A percentile compares a stretch with the other conserved stretches of the same genome.
Conservation (phyloP, 2,113 vertebrate genomes). For the Proteles cristata region DNA sequence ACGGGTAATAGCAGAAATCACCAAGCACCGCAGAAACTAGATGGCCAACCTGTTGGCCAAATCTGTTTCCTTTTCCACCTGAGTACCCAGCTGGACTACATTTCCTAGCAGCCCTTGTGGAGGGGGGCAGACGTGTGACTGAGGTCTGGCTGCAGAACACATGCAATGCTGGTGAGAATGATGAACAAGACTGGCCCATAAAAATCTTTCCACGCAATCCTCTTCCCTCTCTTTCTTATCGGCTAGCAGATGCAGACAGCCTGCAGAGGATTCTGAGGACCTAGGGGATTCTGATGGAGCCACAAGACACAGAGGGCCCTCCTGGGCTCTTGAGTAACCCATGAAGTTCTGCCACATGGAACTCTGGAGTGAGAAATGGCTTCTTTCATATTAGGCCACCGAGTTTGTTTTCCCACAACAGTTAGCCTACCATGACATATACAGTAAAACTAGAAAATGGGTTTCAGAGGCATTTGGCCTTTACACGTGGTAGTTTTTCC, state of each 20-base stretch:
- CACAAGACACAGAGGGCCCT: background rate
- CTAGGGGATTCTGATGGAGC: background rate
- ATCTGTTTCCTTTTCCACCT: background rate
- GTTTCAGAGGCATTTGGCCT: background rate
- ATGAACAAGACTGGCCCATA: too few species aligned
- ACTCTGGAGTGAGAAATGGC: background rate
- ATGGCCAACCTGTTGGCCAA: background rate
- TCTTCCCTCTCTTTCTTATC: background rate
- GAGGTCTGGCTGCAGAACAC: conserved; percentile 5
- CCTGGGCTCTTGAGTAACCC: too few species aligned
- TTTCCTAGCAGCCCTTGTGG: conserved; percentile 22
- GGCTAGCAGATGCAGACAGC: background rate
- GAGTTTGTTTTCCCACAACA: background rate
- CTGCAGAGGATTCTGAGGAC: background rate
- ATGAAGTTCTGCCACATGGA: background rate
- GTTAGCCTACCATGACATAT: background rate
- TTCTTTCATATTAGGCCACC: background rate
- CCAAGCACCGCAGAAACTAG: background rate
- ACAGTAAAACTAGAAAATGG: background rate
- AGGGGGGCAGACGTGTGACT: background rate
- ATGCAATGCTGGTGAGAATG: background rate
- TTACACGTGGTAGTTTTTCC: background rate
- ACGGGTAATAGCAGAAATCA: background rate
- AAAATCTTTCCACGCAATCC: too few species aligned
- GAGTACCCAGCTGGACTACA: conserved; percentile 12